Evolutionary conservation across 2,113 vertebrate species (phyloP).

Genomic region (Manacus vitellinus): DNA sequence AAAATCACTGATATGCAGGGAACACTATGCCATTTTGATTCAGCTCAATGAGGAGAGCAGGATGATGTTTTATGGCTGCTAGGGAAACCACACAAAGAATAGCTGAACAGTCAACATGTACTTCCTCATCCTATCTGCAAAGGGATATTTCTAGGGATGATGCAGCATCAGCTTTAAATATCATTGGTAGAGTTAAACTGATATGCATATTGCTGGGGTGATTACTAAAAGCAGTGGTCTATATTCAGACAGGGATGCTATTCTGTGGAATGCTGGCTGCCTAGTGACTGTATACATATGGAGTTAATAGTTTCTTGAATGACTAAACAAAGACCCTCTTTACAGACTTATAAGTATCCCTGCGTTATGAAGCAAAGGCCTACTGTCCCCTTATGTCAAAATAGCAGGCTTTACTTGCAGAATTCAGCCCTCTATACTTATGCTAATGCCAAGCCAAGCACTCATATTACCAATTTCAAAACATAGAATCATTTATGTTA

Average conservation of each 20-base stretch:
- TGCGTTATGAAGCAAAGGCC: not conserved
- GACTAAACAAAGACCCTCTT: not conserved
- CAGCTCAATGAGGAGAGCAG: not conserved
- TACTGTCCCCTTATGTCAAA: not conserved
- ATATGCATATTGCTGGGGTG: not conserved
- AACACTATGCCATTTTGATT: not conserved
- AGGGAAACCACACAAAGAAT: not conserved
- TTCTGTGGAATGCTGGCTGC: not conserved
- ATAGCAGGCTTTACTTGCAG: not conserved
- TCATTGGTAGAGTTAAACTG: not conserved
- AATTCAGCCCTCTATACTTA: not conserved
- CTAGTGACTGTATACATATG: not conserved
- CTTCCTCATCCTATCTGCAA: not conserved
- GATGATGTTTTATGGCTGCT: not conserved
- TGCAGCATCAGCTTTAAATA: not conserved
- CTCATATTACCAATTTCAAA: not conserved
- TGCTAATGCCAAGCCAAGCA: rapidly evolving
- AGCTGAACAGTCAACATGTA: not conserved
- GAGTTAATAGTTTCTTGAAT: not conserved
- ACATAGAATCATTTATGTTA: not conserved
- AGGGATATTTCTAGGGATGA: not conserved
- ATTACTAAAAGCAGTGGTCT: not conserved
- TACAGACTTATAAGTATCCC: not conserved
- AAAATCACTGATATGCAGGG: not conserved
- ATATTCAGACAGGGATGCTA: not conserved